Percentiles rank a stretch among this genome's conserved stretches.
These are phyloP conservation scores for Nomada goodeniana DNA, from an alignment of 2,888 invertebrate genomes.

Conservation along the genomic window DNA sequence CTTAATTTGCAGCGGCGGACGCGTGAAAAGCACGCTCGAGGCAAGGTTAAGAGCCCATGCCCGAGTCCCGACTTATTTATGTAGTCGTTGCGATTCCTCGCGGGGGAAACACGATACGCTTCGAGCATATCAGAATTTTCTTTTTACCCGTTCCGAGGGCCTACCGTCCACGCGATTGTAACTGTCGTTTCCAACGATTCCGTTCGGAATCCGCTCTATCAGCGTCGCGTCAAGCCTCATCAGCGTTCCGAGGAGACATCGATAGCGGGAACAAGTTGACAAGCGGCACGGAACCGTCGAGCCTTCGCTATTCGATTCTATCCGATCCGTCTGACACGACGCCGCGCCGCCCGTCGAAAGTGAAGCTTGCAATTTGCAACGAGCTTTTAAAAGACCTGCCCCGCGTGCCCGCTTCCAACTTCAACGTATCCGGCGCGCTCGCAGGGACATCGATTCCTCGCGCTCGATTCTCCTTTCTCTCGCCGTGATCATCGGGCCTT, in stretches of 20 bases:
- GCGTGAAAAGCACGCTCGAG: background rate
- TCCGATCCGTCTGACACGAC: background rate
- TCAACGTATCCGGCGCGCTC: constrained; percentile 30
- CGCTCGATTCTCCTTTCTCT: constrained; percentile 54
- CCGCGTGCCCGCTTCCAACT: constrained; percentile 33
- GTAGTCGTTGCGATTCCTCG: background rate
- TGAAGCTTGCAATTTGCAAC: background rate
- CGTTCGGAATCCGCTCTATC: too few species aligned
- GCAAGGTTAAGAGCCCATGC: constrained; percentile 1
- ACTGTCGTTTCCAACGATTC: background rate
- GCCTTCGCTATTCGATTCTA: background rate
- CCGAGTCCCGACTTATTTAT: background rate
- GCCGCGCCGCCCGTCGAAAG: background rate
- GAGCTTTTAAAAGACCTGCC: constrained; percentile 30
- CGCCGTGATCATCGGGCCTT: constrained; percentile 29
- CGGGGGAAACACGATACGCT: background rate
- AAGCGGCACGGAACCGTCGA: too few species aligned
- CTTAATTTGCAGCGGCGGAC: constrained; percentile 1
- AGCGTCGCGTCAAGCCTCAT: too few species aligned
- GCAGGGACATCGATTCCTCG: constrained; percentile 50
- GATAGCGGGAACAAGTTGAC: too few species aligned
- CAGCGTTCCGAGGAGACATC: too few species aligned
- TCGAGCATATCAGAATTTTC: background rate
- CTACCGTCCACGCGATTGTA: background rate
- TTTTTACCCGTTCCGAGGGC: background rate